Conservation (phyloP, 2,888 invertebrate genomes). For the Drosophila tanythrix region DNA sequence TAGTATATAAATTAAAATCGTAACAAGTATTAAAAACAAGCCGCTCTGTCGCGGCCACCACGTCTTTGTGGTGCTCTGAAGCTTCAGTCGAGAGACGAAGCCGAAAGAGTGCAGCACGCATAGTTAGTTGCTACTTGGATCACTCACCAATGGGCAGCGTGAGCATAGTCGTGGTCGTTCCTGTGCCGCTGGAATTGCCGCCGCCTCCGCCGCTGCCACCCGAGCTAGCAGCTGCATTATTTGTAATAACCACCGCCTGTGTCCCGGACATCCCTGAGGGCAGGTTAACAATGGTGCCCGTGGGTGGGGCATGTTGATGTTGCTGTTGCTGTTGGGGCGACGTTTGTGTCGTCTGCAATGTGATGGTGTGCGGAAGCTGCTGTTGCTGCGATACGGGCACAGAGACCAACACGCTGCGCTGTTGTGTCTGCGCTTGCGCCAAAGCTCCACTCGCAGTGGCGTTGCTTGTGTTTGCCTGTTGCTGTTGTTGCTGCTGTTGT, state of each 20-base stretch:
- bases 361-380: slow-evolving; percentile 82
- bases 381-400: slow-evolving; percentile 86
- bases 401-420: slow-evolving; percentile 88
- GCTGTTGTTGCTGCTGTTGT: slow-evolving; percentile 59
- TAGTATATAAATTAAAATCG: slow-evolving; percentile 17
- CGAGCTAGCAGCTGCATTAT: slow-evolving; percentile 49
- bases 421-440: slow-evolving; percentile 72
- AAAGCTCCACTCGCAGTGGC: slow-evolving; percentile 36
- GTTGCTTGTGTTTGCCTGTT: slow-evolving; percentile 44
- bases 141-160: slow-evolving; percentile 88
- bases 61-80: not conserved
- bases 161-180: slow-evolving; percentile 85
- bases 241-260: slow-evolving; percentile 85
- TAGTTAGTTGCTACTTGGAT: slow-evolving; percentile 2
- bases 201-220: slow-evolving; percentile 39
- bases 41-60: not conserved
- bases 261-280: slow-evolving; percentile 81
- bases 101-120: slow-evolving; percentile 3
- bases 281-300: slow-evolving; percentile 86
- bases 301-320: slow-evolving; percentile 84
- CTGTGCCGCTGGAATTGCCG: slow-evolving; percentile 48
- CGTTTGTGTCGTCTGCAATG: slow-evolving; percentile 78
- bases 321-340: slow-evolving; percentile 77
- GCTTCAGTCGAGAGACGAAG: not conserved
- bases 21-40: slow-evolving; percentile 5